These are phyloP conservation scores for Chrysoperla carnea DNA, from an alignment of 1,140 invertebrate species.

Conservation along the genomic window DNA sequence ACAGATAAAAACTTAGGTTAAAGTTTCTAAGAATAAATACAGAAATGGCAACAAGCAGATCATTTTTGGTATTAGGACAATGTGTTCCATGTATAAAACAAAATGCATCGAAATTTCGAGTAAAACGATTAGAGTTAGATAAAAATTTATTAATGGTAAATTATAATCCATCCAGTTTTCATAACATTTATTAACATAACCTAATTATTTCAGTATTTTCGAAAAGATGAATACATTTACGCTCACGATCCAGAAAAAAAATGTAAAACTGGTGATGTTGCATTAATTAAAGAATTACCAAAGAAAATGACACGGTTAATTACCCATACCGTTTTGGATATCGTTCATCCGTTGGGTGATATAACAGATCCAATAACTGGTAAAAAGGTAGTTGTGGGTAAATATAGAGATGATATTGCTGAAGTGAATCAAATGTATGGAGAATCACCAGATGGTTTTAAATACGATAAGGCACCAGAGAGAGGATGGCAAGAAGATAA, in stretches of 20 bases:
- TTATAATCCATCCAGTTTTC: slow-evolving; percentile 8
- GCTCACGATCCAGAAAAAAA: slow-evolving; percentile 57
- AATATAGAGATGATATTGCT: slow-evolving; percentile 59
- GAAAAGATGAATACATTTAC: slow-evolving; percentile 45
- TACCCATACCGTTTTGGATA: slow-evolving; percentile 57
- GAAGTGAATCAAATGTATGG: slow-evolving; percentile 49
- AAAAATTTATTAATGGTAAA: slow-evolving; percentile 46
- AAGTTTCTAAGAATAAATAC: too few species aligned
- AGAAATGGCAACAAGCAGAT: slow-evolving; percentile 8
- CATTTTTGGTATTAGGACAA: slow-evolving; percentile 37
- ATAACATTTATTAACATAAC: neutral
- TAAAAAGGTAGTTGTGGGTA: slow-evolving; percentile 50
- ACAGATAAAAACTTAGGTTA: too few species aligned
- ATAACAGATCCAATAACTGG: slow-evolving; percentile 65
- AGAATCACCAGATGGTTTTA: slow-evolving; percentile 41
- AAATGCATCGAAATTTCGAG: slow-evolving; percentile 55
- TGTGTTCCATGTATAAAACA: slow-evolving; percentile 54
- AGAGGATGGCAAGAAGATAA: slow-evolving; percentile 65
- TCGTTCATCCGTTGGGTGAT: slow-evolving; percentile 67
- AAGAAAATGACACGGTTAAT: slow-evolving; percentile 55
- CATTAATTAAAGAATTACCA: slow-evolving; percentile 54
- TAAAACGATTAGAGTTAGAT: slow-evolving; percentile 51
- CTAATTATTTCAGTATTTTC: slow-evolving; percentile 50
- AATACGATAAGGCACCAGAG: slow-evolving; percentile 56
- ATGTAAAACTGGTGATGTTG: slow-evolving; percentile 67